phyloP scores from a whole-genome alignment of 2,888 invertebrate genomes.

The Cephus runcator region DNA sequence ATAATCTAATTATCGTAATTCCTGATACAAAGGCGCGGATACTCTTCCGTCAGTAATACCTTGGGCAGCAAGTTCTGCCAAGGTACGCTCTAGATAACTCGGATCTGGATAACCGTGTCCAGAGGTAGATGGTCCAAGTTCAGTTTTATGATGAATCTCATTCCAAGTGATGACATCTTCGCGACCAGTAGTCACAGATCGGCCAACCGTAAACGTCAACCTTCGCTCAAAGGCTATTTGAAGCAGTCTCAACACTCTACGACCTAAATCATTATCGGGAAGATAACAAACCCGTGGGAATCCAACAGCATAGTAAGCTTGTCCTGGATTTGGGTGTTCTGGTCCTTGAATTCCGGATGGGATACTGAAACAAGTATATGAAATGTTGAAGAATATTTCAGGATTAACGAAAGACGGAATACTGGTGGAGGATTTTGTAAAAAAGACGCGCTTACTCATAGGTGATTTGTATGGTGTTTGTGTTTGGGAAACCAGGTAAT shows the following conservation, averaged over 20 bases:
- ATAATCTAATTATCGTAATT: conserved; percentile 48
- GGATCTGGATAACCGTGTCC: conserved; percentile 81
- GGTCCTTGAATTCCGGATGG: conserved; percentile 85
- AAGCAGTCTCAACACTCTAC: conserved; percentile 79
- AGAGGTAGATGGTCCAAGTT: conserved; percentile 70
- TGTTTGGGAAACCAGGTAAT: conserved; percentile 76
- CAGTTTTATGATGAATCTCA: conserved; percentile 88
- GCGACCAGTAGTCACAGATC: conserved; percentile 89
- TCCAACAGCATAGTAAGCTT: conserved; percentile 89
- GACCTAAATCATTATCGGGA: conserved; percentile 85
- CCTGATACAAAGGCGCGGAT: conserved; percentile 54
- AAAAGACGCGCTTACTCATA: conserved; percentile 73
- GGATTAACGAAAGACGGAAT: background rate
- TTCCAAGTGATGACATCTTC: conserved; percentile 95
- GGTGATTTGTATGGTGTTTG: conserved; percentile 83
- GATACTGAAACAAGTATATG: conserved; percentile 71
- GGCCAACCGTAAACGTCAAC: conserved; percentile 85
- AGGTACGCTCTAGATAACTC: conserved; percentile 77
- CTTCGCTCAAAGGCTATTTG: conserved; percentile 87
- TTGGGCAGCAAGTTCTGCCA: conserved; percentile 71
- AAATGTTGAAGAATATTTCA: background rate
- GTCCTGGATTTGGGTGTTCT: conserved; percentile 83
- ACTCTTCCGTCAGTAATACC: conserved; percentile 67
- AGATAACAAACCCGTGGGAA: conserved; percentile 86
- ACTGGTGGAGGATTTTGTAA: background rate